These are phyloP conservation scores for Chorisops tibialis DNA, from an alignment of 2,888 invertebrate species.

Conservation along the genomic window DNA sequence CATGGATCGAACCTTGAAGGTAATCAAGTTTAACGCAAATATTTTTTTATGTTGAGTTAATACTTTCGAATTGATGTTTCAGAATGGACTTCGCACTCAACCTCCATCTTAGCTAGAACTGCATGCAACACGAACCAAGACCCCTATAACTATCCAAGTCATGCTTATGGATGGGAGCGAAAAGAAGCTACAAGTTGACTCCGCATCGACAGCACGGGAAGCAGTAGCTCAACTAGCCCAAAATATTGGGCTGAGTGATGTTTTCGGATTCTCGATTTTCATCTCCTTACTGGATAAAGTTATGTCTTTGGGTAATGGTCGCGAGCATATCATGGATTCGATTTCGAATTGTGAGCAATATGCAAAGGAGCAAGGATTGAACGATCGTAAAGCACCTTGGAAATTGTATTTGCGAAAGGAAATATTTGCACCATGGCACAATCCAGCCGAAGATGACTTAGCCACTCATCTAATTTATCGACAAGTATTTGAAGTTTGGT, in stretches of 20 bases:
- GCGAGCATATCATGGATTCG: no score
- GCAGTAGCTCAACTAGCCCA: constrained; percentile 81
- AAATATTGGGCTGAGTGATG: constrained; percentile 71
- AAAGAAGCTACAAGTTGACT: constrained; percentile 80
- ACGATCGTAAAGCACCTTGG: constrained; percentile 85
- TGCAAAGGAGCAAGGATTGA: no score
- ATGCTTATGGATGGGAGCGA: constrained; percentile 85
- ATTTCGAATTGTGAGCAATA: no score
- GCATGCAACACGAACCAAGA: constrained; percentile 78
- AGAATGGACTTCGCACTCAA: constrained; percentile 83
- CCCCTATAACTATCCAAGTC: constrained; percentile 76
- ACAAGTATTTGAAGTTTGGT: no score
- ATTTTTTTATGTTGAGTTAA: no score
- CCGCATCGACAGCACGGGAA: constrained; percentile 90
- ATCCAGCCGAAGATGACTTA: no score
- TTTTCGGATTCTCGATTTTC: no score
- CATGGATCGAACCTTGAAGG: constrained; percentile 72
- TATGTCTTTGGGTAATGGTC: no score
- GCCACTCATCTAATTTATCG: constrained; percentile 88
- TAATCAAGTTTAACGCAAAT: no score
- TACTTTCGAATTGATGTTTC: no score
- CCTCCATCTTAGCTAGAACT: constrained; percentile 92
- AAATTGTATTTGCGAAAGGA: constrained; percentile 82
- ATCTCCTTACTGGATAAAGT: constrained; percentile 88
- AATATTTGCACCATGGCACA: no score